phyloP scores from a whole-genome alignment of 2,888 invertebrate species.

The Chydorus sphaericus region DNA sequence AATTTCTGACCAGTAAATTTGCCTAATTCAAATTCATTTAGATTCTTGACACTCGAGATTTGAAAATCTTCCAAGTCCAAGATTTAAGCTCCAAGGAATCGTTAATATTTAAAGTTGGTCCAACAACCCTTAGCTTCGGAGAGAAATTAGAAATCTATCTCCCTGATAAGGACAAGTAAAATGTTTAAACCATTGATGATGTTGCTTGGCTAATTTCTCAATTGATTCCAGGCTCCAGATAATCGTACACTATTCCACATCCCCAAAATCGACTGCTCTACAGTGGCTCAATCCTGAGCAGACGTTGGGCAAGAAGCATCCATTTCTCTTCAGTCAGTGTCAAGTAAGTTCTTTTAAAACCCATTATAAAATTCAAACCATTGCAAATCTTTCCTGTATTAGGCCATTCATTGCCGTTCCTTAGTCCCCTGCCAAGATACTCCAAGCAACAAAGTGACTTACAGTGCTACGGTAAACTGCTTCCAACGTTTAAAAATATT shows the following conservation, averaged over 20 bases:
- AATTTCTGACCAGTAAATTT: constrained; percentile 4
- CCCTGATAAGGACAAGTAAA: no score
- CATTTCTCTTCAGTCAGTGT: constrained; percentile 73
- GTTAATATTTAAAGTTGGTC: constrained; percentile 43
- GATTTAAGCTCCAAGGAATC: constrained; percentile 37
- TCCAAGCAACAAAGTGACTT: constrained; percentile 67
- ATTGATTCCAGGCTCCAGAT: constrained; percentile 19
- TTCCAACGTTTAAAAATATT: neutral
- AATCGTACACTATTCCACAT: constrained; percentile 53
- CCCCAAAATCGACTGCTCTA: constrained; percentile 61
- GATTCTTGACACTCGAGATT: constrained; percentile 58
- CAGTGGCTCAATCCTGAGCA: constrained; percentile 80
- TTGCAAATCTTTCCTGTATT: constrained; percentile 21
- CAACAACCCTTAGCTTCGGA: constrained; percentile 51
- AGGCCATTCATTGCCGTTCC: constrained; percentile 79
- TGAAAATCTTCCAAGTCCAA: constrained; percentile 47
- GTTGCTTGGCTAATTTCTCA: no score
- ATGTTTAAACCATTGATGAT: no score
- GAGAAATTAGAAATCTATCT: constrained; percentile 57
- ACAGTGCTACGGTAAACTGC: no score
- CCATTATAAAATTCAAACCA: neutral
- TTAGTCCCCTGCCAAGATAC: constrained; percentile 86
- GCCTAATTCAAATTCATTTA: constrained; percentile 27
- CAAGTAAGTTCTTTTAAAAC: constrained; percentile 36
- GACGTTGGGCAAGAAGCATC: constrained; percentile 71